Conservation (phyloP, 23 tunicate species). For the Botrylloides violaceus region DNA sequence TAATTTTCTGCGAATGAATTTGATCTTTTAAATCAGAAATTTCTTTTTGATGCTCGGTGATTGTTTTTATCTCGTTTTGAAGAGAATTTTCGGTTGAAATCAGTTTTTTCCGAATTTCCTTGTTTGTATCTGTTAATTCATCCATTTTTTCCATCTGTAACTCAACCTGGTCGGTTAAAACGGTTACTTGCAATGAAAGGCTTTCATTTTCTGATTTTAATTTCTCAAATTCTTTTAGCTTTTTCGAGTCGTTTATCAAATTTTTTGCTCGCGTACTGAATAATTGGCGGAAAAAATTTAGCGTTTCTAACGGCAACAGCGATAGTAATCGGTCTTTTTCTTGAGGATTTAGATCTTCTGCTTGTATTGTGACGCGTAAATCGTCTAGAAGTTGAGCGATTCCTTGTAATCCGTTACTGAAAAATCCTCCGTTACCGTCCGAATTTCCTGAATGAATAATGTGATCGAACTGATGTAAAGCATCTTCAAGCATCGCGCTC, state of each 20-base stretch:
- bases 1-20: slow-evolving; percentile 20
- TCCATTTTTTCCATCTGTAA: slow-evolving; percentile 64
- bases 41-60: slow-evolving; percentile 43
- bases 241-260: slow-evolving; percentile 26
- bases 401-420: slow-evolving; percentile 38
- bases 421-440: slow-evolving; percentile 1
- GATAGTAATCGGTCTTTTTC: slow-evolving; percentile 29
- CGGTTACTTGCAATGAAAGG: slow-evolving; percentile 42
- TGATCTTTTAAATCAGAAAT: slow-evolving; percentile 43
- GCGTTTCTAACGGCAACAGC: slow-evolving; percentile 36
- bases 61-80: slow-evolving; percentile 44
- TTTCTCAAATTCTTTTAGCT: slow-evolving; percentile 14
- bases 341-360: slow-evolving; percentile 33
- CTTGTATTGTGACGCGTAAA: slow-evolving; percentile 61
- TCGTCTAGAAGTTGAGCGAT: slow-evolving; percentile 78
- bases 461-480: slow-evolving; percentile 82
- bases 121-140: slow-evolving; percentile 25
- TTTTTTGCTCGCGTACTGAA: slow-evolving; percentile 23
- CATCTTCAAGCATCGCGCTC: slow-evolving; percentile 91
- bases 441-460: slow-evolving; percentile 29
- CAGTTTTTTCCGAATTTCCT: slow-evolving; percentile 6
- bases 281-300: slow-evolving; percentile 46
- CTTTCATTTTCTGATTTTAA: slow-evolving; percentile 32
- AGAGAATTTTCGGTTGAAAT: neutral
- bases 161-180: slow-evolving; percentile 72